Evolutionary conservation across 2,888 invertebrate species (phyloP), one percentile per base, ranked within the genome.

Genomic region (Lasioglossum figueresi): DNA sequence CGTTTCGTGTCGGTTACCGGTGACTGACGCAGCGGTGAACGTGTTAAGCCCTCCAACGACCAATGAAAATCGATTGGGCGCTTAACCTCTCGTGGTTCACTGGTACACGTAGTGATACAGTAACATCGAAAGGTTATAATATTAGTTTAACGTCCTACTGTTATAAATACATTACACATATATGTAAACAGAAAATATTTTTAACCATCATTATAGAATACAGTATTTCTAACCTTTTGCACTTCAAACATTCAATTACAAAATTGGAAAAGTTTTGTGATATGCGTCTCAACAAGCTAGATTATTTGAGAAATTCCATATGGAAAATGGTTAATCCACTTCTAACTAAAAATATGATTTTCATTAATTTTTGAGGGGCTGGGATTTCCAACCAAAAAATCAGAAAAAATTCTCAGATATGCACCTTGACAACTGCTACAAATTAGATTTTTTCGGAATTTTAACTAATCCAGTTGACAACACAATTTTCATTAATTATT

Each of bases 51-150:
- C 16, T 63, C 63, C 63, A 63, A 31, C 31, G 63, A 31, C 63
- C 63, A 63, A 63, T 63, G 63, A 63, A 63, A 63, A 63, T 63
- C 63, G 63, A 63, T 63, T 63, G 31, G 63, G 31, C 63, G 63
- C 63, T 63, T 63, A 63, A 63, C 63, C 63, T 31, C 31, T 63
- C 31, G 63, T 31, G 31, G 63, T 63, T 63, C 31, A 63, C 59
- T 63, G 59, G 59, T 63, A 63, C 59, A 63, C 27, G 59, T 31
- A 27, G 59, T 63, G 59, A 63, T 31, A 27, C 59, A 63, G 16
- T 63, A 63, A 63, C 59, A 63, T 63, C 59, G 63, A 63, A 63
- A 63, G 63, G n/a, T 63, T 63, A 16, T 12, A 31, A 63, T 63
- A 31, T 63, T 31, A 63, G 31, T 27, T 63, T 63, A 63, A 5